These are phyloP conservation scores for Poeciliopsis prolifica DNA, from an alignment of 2,113 vertebrate species.

Conservation along the genomic window DNA sequence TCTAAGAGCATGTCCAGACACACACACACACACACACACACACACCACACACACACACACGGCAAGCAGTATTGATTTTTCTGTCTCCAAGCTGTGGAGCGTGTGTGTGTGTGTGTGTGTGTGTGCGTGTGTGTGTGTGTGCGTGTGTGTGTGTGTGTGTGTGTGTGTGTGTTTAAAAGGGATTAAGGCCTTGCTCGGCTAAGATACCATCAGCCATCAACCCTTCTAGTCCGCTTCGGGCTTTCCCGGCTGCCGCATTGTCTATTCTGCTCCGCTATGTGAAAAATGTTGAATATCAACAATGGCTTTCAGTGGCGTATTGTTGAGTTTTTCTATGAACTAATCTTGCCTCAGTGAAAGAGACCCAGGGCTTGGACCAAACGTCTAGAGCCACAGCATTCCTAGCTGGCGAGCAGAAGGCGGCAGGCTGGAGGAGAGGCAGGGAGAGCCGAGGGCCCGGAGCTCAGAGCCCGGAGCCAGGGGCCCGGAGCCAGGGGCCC, in stretches of 20 bases:
- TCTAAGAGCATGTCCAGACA: slow-evolving; percentile 4
- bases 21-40: slow-evolving; percentile 45
- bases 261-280: slow-evolving; percentile 99
- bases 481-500: neutral
- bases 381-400: slow-evolving; percentile 98
- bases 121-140: too few species aligned
- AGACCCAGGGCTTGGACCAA: slow-evolving; percentile 98
- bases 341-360: slow-evolving; percentile 99
- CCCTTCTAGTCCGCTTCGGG: slow-evolving; percentile 84
- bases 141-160: neutral
- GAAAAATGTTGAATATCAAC: slow-evolving; percentile 99
- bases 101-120: slow-evolving; percentile 24
- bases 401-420: slow-evolving; percentile 86
- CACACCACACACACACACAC: slow-evolving; percentile 57
- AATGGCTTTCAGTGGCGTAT: slow-evolving; percentile 99
- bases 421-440: slow-evolving; percentile 79
- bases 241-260: slow-evolving; percentile 99
- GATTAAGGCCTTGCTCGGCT: slow-evolving; percentile 94
- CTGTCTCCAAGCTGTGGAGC: slow-evolving; percentile 62
- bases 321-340: slow-evolving; percentile 99
- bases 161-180: slow-evolving; percentile 79
- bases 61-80: slow-evolving; percentile 84
- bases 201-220: slow-evolving; percentile 98
- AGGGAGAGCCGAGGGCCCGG: slow-evolving; percentile 35
- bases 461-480: rapidly evolving